Evolutionary conservation across 2,113 vertebrate species (phyloP), one percentile per base, ranked within the genome.

Genomic region (Mobula hypostoma): DNA sequence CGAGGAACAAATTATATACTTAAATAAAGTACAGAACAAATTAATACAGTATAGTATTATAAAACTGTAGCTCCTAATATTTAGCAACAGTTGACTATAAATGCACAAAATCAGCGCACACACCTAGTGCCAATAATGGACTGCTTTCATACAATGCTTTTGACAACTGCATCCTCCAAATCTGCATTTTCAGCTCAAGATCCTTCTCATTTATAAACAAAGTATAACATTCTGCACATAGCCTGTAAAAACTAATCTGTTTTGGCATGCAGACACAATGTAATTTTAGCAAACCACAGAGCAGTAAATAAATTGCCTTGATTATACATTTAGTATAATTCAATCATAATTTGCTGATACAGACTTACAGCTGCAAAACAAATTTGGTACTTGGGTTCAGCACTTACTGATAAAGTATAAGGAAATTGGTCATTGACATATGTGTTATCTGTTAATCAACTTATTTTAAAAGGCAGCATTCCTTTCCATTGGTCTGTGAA

Each of bases 401-500:
- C 61, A 19, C 32, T 90, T 88, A 88, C 12, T 61, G 58, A 63
- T 83, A 83, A 85, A 85, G 82, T 11, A 32, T 66, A 32, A 19
- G 9, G 15, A 90, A 90, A 36, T 90, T 90, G 85, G 85, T 15
- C 85, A 90, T 90, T 90, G 29, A 90, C 85, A 90, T 32, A 36
- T 32, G 14, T 8, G 6, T 88, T 68, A 90, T 90, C 85, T 90
- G 66, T 68, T 66, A 90, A 66, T 66, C 85, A 90, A 32, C 61
- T 66, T 32, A 66, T 32, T 15, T 15, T 9, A 90, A 90, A 17
- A 90, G 85, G n/a, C 58, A 90, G 17, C 85, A 66, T 90, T 66
- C 85, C 61, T 90, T 90, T 90, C 63, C 85, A 68, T 90, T 66
- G 85, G 85, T 32, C 85, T 90, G 85, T n/a, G 17, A 90, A 66